A percentile compares a stretch with the other conserved stretches of the same genome.
Conservation (phyloP, 2,797 vertebrate species). For the Rhinatrema bivittatum region DNA sequence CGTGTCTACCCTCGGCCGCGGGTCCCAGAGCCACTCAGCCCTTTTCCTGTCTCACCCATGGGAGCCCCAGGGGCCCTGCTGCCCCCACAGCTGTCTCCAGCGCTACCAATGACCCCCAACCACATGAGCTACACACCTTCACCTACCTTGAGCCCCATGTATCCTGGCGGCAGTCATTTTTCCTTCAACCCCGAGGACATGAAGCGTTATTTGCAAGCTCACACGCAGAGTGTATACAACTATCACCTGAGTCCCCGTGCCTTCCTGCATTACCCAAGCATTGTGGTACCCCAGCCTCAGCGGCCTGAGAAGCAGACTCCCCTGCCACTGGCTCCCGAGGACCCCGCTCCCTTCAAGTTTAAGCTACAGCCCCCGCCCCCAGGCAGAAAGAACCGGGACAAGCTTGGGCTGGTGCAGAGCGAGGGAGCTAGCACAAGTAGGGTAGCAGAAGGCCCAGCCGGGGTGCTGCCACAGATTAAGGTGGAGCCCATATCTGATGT, state of each 20-base stretch:
- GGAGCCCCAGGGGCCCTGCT: slow-evolving; percentile 66
- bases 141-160: slow-evolving; percentile 79
- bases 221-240: slow-evolving; percentile 87
- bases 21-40: slow-evolving; percentile 71
- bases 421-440: slow-evolving; percentile 42
- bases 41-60: slow-evolving; percentile 79
- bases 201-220: slow-evolving; percentile 89
- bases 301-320: slow-evolving; percentile 56
- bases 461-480: slow-evolving; percentile 62
- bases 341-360: slow-evolving; percentile 76
- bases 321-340: slow-evolving; percentile 44
- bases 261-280: slow-evolving; percentile 83
- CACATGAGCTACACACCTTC: slow-evolving; percentile 84
- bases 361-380: slow-evolving; percentile 83
- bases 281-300: slow-evolving; percentile 80
- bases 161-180: slow-evolving; percentile 74
- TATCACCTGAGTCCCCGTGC: slow-evolving; percentile 87
- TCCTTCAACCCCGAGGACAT: slow-evolving; percentile 90
- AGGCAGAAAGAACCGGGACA: slow-evolving; percentile 72
- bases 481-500: slow-evolving; percentile 83
- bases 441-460: slow-evolving; percentile 53
- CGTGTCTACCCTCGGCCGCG: slow-evolving; percentile 59
- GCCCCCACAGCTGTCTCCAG: slow-evolving; percentile 75
- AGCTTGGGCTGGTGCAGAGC: slow-evolving; percentile 24
- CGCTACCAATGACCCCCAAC: slow-evolving; percentile 78